phyloP scores from a whole-genome alignment of 2,113 vertebrate genomes.

The Passer montanus region DNA sequence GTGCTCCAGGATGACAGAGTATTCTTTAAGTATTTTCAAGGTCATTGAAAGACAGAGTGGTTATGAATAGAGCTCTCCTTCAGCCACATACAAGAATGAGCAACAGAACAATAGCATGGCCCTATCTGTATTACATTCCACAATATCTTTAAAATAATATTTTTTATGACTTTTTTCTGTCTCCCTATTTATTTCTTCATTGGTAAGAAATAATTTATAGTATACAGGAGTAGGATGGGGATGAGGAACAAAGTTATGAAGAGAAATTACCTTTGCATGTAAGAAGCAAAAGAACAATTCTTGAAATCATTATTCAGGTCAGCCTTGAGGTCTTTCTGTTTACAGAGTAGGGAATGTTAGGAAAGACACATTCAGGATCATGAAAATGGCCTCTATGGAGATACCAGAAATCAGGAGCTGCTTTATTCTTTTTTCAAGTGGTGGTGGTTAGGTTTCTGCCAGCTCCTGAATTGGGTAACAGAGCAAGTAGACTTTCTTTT shows the following conservation, averaged over 20 bases:
- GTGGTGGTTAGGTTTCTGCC: background rate
- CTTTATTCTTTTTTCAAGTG: background rate
- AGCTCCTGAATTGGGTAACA: background rate
- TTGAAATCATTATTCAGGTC: background rate
- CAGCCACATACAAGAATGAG: background rate
- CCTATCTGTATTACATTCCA: background rate
- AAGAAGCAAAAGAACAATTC: background rate
- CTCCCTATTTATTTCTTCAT: background rate
- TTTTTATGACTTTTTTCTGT: background rate
- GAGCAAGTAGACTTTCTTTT: background rate
- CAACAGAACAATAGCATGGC: background rate
- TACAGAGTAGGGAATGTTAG: background rate
- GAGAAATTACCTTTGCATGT: background rate
- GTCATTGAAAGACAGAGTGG: background rate
- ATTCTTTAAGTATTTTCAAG: background rate
- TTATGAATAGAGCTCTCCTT: background rate
- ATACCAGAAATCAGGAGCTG: background rate
- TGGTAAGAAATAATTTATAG: background rate
- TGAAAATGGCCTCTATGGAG: background rate
- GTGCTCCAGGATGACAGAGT: background rate
- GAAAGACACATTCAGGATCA: background rate
- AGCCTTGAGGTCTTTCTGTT: background rate
- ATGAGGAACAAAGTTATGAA: background rate
- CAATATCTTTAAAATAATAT: background rate
- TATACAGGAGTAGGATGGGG: background rate